Evolutionary conservation across 1,140 invertebrate genomes (phyloP).

Genomic region (Drosophila subobscura): DNA sequence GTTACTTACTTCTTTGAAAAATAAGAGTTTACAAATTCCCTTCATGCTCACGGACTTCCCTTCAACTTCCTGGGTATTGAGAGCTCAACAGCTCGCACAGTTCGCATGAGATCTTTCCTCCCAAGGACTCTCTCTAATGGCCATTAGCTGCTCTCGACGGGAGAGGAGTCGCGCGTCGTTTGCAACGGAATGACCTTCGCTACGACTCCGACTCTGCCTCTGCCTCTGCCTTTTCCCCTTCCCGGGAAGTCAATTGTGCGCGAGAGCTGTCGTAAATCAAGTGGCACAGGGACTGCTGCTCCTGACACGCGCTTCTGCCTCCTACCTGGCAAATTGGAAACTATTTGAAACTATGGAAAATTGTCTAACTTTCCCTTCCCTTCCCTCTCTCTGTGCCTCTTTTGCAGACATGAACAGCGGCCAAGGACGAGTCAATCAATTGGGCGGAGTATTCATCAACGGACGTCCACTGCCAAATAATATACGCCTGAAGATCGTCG

Average conservation of each 20-base stretch:
- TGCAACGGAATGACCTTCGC: constrained; percentile 53
- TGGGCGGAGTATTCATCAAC: constrained; percentile 93
- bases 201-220: background rate
- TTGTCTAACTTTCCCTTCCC: constrained; percentile 25
- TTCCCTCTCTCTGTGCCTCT: constrained; percentile 3
- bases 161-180: constrained; percentile 51
- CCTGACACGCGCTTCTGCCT: constrained; percentile 42
- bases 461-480: constrained; percentile 91
- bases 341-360: constrained; percentile 6
- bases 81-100: background rate
- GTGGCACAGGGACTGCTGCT: constrained; percentile 11
- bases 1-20: too few relatives aligned
- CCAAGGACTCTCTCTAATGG: constrained; percentile 50
- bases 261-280: constrained; percentile 71
- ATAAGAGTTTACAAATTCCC: too few relatives aligned
- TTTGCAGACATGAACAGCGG: constrained; percentile 85
- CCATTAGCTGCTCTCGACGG: constrained; percentile 48
- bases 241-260: constrained; percentile 69
- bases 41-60: too few relatives aligned
- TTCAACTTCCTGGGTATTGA: too few relatives aligned
- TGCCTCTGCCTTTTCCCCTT: constrained; percentile 14
- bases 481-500: constrained; percentile 91
- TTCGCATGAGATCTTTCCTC: background rate
- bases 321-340: constrained; percentile 50
- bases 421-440: constrained; percentile 92